Base-by-base conservation (phyloP, 2,888 invertebrate species). In the Nomada ferruginata region DNA sequence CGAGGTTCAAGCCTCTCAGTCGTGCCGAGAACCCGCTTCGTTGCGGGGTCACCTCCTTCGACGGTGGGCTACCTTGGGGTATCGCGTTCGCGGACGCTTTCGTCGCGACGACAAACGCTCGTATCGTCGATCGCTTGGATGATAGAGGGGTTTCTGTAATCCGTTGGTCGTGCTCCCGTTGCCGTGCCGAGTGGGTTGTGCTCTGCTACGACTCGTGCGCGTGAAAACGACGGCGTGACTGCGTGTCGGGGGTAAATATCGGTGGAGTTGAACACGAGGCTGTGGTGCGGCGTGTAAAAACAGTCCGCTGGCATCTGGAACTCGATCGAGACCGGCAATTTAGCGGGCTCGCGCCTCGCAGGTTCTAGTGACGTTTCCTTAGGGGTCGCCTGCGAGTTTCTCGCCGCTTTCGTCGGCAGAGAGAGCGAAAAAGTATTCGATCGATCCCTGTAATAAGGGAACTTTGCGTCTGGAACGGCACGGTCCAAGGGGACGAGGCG, bases 11-110 rank as follows among this genome's bases (percentile, higher is more conserved):
- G 89, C 85, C 88, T 90, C 90, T 92, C 92, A 92, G 92, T 92
- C 91, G 92, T 89, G 91, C 91, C 91, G 92, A 91, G 92, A 91
- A 88, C 89, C 91, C 92, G 91, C 89, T 90, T 89, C 92, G 91
- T 86, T 88, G 90, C 91, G 89, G 91, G 90, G 87, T 90, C 82
- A 90, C 87, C 88, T 89, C 87, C 81, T 83, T 73, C 74, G 80
- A 73, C 82, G 74, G 82, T 29, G n/a, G 64, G 26, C 47, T 57
- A 23, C 69, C 63, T 47, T 60, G 59, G 60, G 50, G 11, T 55
- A 57, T 47, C 77, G 76, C n/a, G 76, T 29, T 61, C 74, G 23
- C 47, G 26, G 13, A 2, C 10, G 44, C 74, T 36, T 18, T 26
- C 47, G 47, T 42, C 59, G 29, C 65, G 74, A 44, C 29, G 13